phyloP scores from a whole-genome alignment of 2,113 vertebrate genomes.

The Bos taurus region DNA sequence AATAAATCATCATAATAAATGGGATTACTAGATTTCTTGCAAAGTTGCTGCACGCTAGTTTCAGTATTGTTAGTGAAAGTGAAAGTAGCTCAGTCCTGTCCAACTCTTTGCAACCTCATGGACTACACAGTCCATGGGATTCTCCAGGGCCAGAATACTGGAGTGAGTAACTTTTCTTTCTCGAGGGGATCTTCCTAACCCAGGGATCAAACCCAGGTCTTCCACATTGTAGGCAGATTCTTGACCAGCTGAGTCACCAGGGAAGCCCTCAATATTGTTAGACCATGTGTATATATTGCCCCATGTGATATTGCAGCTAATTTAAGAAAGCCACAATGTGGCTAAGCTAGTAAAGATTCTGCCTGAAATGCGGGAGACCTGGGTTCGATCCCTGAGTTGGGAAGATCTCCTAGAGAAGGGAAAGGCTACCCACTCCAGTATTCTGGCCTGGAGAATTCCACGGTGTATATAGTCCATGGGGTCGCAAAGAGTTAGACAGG shows the following conservation, averaged over 20 bases:
- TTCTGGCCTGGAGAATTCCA: background rate
- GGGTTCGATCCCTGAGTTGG: background rate
- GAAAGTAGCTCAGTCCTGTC: background rate
- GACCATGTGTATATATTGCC: background rate
- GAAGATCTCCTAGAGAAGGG: background rate
- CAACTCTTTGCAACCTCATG: background rate
- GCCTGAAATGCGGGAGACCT: background rate
- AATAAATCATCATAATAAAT: constrained; percentile 55
- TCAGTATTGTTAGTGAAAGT: background rate
- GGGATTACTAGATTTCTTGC: constrained; percentile 18
- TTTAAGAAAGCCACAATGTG: background rate
- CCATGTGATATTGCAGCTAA: background rate
- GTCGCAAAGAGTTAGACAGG: background rate
- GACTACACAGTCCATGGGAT: background rate
- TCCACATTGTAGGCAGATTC: background rate
- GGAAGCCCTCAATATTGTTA: background rate
- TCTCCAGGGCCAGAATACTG: background rate
- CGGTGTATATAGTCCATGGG: background rate
- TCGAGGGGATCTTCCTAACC: background rate
- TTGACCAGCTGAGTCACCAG: background rate
- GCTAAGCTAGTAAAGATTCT: background rate
- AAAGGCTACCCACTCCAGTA: background rate
- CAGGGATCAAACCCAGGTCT: background rate
- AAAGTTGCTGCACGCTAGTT: background rate
- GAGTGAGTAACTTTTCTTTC: background rate